phyloP scores from a whole-genome alignment of 2,888 invertebrate species.

The Drosophila tripunctata region DNA sequence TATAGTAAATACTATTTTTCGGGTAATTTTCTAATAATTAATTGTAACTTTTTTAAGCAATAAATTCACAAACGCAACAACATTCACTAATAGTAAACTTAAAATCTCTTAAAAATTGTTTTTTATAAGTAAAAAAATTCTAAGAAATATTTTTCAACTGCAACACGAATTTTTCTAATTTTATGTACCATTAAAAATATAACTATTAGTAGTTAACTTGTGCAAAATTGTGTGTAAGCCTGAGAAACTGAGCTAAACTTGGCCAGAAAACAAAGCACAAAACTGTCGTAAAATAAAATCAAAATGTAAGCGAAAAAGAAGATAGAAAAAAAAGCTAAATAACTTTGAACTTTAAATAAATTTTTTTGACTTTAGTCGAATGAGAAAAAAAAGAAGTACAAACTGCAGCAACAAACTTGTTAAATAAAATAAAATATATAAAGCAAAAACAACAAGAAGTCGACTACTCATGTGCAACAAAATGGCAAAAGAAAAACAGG shows the following conservation, averaged over 20 bases:
- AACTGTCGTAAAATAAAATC: conserved; percentile 73
- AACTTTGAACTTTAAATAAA: conserved; percentile 69
- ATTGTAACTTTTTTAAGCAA: too few species aligned
- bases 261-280: conserved; percentile 38
- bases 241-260: conserved; percentile 28
- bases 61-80: too few species aligned
- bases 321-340: background rate
- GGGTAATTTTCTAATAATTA: too few species aligned
- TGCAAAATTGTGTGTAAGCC: conserved; percentile 33
- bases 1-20: too few species aligned
- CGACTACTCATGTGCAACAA: conserved; percentile 38
- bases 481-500: conserved; percentile 27
- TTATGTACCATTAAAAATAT: conserved; percentile 24
- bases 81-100: too few species aligned
- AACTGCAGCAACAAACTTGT: conserved; percentile 54
- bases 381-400: conserved; percentile 7
- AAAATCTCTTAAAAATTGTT: too few species aligned
- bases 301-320: conserved; percentile 28
- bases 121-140: too few species aligned
- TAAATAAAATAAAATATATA: conserved; percentile 46
- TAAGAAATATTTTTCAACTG: conserved; percentile 8
- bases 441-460: background rate
- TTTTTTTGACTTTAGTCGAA: conserved; percentile 63
- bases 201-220: conserved; percentile 39
- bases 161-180: conserved; percentile 45